phyloP scores from a whole-genome alignment of 2,888 invertebrate genomes.

The Cosmorhoe ocellata region DNA sequence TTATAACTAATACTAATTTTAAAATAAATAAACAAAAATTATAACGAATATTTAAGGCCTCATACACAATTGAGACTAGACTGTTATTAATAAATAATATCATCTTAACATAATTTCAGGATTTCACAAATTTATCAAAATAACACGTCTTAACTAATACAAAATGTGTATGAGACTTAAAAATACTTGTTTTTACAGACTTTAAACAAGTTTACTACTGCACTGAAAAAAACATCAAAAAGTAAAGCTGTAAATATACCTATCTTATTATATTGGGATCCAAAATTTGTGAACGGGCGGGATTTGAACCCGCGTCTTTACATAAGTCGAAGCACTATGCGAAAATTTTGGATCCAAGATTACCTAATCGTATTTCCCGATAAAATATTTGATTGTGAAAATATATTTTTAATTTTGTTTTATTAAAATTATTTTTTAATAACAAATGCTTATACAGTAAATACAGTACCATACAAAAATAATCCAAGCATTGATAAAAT shows the following conservation, averaged over 20 bases:
- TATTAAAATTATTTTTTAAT: neutral
- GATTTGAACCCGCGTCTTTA: too few relatives aligned
- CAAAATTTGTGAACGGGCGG: too few relatives aligned
- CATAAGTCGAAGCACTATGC: too few relatives aligned
- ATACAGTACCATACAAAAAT: constrained; percentile 4
- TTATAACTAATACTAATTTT: constrained; percentile 18
- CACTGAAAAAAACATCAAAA: neutral
- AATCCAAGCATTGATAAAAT: constrained; percentile 7
- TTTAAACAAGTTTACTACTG: neutral
- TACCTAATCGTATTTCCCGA: too few relatives aligned
- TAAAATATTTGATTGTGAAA: too few relatives aligned
- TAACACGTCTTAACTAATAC: constrained; percentile 14
- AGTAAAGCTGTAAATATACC: too few relatives aligned
- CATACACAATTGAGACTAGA: constrained; percentile 29
- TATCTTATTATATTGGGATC: too few relatives aligned
- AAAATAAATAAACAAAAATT: constrained; percentile 33
- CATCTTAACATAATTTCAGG: constrained; percentile 14
- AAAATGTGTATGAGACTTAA: constrained; percentile 17
- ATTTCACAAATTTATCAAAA: neutral
- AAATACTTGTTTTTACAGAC: constrained; percentile 8
- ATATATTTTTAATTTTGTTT: neutral
- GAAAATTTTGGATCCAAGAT: too few relatives aligned
- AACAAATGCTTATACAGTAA: neutral
- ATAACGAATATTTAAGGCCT: constrained; percentile 21
- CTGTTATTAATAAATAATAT: constrained; percentile 33